Evolutionary conservation across 2,888 invertebrate genomes (phyloP), one percentile per base, ranked within the genome.

Genomic region (Cephalotes varians): DNA sequence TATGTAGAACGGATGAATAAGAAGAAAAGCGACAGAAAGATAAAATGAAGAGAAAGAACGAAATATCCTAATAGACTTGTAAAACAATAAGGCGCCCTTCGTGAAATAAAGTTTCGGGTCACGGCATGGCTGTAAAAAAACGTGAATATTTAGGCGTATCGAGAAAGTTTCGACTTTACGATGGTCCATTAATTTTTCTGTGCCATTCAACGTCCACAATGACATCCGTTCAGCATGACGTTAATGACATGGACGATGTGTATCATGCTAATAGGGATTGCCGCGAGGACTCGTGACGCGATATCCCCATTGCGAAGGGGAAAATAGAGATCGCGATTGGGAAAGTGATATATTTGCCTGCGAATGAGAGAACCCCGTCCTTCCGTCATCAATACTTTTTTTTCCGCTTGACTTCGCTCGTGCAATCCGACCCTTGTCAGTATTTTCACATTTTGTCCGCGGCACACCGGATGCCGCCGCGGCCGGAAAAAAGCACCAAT

Each of bases 151-250:
- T 85, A 88, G 37, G 44, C 28, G 10, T 37, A 58, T 34, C 72
- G 83, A 86, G 83, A 64, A 86, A 86, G 79, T 86, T 88, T 88
- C 72, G 83, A 88, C 82, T 88, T 83, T 74, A 80, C 80, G 74
- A 7, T 60, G 28, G 83, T 77, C 87, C 85, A 88, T 88, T 88
- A 88, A 88, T 88, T 88, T 86, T 80, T 64, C 62, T 28, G 69
- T 28, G 72, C 51, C 72, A 80, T 87, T 73, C 67, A 72, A 49
- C 67, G 81, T 64, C 62, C 72, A 76, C 86, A 84, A 88, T 84
- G 84, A 87, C 60, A 84, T 71, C 86, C 81, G 81, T 64, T 86
- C 84, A 67, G 82, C 72, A 60, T 47, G 62, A 51, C 83, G 71
- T 81, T 83, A 65, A 72, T 81, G 83, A 79, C 71, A 71, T n/a